phyloP scores from a whole-genome alignment of 2,888 invertebrate species.

The Rutpela maculata region DNA sequence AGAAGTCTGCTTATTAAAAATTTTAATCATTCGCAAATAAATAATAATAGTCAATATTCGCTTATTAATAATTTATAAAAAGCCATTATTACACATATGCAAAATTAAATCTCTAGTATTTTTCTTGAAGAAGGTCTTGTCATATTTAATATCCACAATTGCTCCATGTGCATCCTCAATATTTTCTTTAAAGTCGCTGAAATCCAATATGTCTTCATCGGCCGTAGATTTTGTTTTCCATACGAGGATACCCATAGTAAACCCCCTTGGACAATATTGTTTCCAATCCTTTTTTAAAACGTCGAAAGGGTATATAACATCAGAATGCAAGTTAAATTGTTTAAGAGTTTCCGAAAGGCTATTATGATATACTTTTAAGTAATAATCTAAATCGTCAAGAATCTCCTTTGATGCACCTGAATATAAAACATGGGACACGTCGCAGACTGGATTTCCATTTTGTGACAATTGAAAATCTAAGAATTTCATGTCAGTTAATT shows the following conservation, averaged over 20 bases:
- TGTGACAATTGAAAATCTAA: slow-evolving; percentile 51
- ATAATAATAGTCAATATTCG: too few species aligned
- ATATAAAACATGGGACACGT: slow-evolving; percentile 62
- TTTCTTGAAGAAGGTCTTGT: neutral
- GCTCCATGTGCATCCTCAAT: neutral
- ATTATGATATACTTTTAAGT: slow-evolving; percentile 61
- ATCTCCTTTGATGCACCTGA: slow-evolving; percentile 59
- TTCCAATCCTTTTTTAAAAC: slow-evolving; percentile 47
- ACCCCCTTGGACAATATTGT: slow-evolving; percentile 19
- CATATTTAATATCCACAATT: neutral
- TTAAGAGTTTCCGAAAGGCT: slow-evolving; percentile 55
- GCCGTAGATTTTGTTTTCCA: neutral
- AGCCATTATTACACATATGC: slow-evolving; percentile 23
- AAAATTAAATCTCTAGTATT: slow-evolving; percentile 19
- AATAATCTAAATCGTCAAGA: slow-evolving; percentile 57
- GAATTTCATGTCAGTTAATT: slow-evolving; percentile 36
- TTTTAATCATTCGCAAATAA: too few species aligned
- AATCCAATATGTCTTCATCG: neutral
- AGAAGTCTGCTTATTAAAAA: too few species aligned
- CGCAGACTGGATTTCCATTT: slow-evolving; percentile 52
- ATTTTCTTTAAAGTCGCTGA: neutral
- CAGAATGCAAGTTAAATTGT: slow-evolving; percentile 58
- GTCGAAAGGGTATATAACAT: slow-evolving; percentile 57
- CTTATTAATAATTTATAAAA: slow-evolving; percentile 16
- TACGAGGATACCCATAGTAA: neutral